Base-by-base conservation (phyloP, 37 sponge, comb jelly and placozoan genomes). In the Haliclona indistincta region DNA sequence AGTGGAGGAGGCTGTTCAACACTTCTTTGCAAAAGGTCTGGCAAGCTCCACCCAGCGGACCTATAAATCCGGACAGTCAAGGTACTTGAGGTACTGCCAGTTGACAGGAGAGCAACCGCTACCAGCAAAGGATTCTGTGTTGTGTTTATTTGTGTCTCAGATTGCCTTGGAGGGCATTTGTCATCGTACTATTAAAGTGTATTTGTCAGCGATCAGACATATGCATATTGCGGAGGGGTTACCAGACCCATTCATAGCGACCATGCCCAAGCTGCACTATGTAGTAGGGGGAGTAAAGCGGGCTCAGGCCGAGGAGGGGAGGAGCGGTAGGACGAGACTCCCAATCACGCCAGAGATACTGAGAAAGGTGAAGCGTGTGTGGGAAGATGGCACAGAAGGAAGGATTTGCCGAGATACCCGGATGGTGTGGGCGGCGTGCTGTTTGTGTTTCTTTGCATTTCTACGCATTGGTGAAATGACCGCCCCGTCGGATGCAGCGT, bases 121-220 rank as follows among this genome's bases (percentile, higher is more conserved):
- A 15, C 67, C 80, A 4, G 28, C 37, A 20, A 33, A 61, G 22
- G 71, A 80, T 23, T 29, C 43, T 4, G 34, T 38, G 22, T 49
- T 84, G 15, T 42, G 45, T 25, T 2, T 39, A 23, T 84, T 74
- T 71, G 68, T 63, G 4, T 25, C 86, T 19, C 43, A 44, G 39
- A 54, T 86, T 30, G 67, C 75, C 2, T 42, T 28, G 0, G 30
- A 79, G 34, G 63, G 53, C 38, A 62, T 80, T 3, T 30, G 41
- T 35, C 61, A 56, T 26, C 33, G 53, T 1, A 79, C 70, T 5
- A 79, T 86, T 17, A 86, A 86, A 52, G 41, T 39, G 0, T 86
- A 86, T 32, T 60, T 86, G 40, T 71, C 81, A 38, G 87, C 54
- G 10, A 58, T 86, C 4, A 25, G 87, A 1, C 32, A 56, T 73